These are phyloP conservation scores for Lophura swinhoii DNA, from an alignment of 2,797 vertebrate genomes.

Conservation along the genomic window DNA sequence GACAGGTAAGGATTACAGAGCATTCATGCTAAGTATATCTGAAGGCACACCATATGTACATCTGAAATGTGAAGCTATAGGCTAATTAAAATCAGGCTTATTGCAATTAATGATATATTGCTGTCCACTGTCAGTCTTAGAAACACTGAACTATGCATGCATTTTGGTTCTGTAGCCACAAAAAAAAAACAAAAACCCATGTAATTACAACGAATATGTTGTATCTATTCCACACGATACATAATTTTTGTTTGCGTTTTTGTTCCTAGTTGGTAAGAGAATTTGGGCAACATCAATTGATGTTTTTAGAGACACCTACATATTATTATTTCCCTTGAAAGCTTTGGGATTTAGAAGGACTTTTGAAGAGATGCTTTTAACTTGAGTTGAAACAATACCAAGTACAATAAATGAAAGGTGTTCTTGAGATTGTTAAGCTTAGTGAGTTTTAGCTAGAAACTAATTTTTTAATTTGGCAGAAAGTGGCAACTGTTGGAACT, in stretches of 20 bases:
- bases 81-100: not conserved
- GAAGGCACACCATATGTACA: not conserved
- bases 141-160: fast-evolving
- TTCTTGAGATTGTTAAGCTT: not conserved
- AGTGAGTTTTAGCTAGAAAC: not conserved
- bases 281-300: not conserved
- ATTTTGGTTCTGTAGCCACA: not conserved
- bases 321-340: not conserved
- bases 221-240: not conserved
- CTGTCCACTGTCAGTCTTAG: not conserved
- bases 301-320: not conserved
- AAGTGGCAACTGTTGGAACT: not conserved
- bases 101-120: not conserved
- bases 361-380: not conserved
- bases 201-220: not conserved
- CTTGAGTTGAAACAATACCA: not conserved
- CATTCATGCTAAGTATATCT: not conserved
- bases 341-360: not conserved
- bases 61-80: not conserved
- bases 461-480: not conserved
- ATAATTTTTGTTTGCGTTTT: not conserved
- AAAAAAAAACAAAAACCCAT: not conserved
- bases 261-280: not conserved
- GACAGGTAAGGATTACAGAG: not conserved
- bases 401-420: not conserved